Base-by-base conservation (phyloP, 2,888 invertebrate genomes). In the Beris morrisii region DNA sequence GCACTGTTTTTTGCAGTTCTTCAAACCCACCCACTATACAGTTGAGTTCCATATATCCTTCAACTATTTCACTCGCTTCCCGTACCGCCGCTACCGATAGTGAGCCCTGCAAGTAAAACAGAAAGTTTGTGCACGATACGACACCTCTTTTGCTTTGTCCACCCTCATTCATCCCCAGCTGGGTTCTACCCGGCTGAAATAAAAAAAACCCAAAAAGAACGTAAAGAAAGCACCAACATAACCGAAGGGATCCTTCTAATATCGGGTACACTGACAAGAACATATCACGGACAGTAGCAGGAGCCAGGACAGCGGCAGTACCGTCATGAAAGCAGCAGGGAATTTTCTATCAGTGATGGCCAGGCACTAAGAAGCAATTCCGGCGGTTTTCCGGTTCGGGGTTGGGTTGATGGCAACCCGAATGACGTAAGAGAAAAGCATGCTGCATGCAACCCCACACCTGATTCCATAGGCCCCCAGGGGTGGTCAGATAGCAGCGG, bases 41-140 rank as follows among this genome's bases (percentile, higher is more conserved):
- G 22, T 38, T 9, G 9, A 3, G 48, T 48, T 22, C 15, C 48
- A 48, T 48, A 15, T 22, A 22, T 48, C 48, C 48, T 48, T 48
- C 48, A 9, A 9, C 38, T 38, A 9, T 9, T 38, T 1, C 9
- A 7, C 38, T 7, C 38, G 38, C 9, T 38, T 38, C 38, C 38
- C 38, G 9, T 38, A 38, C 9, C 38, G 1, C 4, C 7, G 9
- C 38, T 38, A 1, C 38, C 15, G 48, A 48, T 12, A 11, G 11
- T 6, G 12, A 28, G 15, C 7, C 5, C 12, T 9, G 32, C 46
- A 63, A 55, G 56, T 45, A 63, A 63, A 63, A 55, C 61, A 63
- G 63, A 55, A 63, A 67, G 50, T 63, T 67, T 63, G 66, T 61
- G 59, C 63, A 63, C 61, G 61, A 67, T 67, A 61, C 56, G 63